Conservation (phyloP, 2,888 invertebrate species). For the Catocala sponsa region DNA sequence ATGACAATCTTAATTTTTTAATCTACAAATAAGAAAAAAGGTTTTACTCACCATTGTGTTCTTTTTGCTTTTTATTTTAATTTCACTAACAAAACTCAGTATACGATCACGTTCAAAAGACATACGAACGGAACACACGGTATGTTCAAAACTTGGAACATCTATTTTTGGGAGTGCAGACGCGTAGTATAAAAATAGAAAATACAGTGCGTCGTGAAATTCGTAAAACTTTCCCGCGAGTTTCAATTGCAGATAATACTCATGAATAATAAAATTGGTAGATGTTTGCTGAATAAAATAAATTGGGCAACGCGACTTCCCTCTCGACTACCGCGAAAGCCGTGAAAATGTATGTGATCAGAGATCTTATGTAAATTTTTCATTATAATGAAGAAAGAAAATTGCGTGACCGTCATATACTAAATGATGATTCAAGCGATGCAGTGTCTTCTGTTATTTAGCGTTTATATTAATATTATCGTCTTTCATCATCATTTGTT, state of each 20-base stretch:
- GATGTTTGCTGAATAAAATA: slow-evolving; percentile 32
- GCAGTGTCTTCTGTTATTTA: slow-evolving; percentile 13
- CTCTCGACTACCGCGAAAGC: slow-evolving; percentile 10
- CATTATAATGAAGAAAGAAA: slow-evolving; percentile 17
- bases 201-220: slow-evolving; percentile 61
- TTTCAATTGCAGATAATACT: slow-evolving; percentile 52
- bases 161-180: slow-evolving; percentile 81
- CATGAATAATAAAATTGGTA: slow-evolving; percentile 38
- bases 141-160: slow-evolving; percentile 67
- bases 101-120: slow-evolving; percentile 48
- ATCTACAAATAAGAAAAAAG: slow-evolving; percentile 33
- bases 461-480: slow-evolving; percentile 22
- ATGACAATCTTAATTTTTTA: slow-evolving; percentile 3
- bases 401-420: slow-evolving; percentile 7
- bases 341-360: slow-evolving; percentile 18
- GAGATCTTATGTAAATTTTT: slow-evolving; percentile 25
- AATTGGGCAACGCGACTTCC: slow-evolving; percentile 21
- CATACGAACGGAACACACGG: slow-evolving; percentile 52
- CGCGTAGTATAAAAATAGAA: slow-evolving; percentile 79
- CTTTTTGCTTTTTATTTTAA: slow-evolving; percentile 17
- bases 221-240: slow-evolving; percentile 68
- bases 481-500: not conserved
- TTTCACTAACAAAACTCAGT: slow-evolving; percentile 31
- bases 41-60: slow-evolving; percentile 57
- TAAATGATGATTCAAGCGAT: slow-evolving; percentile 16